Conservation (phyloP, 2,113 vertebrate species). For the Thermophis baileyi region DNA sequence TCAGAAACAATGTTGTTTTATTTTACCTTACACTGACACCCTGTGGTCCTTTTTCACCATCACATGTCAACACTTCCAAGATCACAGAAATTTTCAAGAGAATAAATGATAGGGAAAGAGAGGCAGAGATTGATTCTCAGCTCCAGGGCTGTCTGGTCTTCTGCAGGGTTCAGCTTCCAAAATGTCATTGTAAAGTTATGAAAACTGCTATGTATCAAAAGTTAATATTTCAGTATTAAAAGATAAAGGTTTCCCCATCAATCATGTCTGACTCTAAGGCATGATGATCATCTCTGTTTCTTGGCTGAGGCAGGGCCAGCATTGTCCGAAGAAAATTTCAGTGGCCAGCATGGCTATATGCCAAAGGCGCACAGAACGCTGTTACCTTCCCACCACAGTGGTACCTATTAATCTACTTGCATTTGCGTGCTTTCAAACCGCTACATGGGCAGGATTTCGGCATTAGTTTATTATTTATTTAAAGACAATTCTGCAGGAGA, state of each 20-base stretch:
- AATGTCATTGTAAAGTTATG: background rate
- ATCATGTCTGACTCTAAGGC: background rate
- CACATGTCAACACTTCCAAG: conserved; percentile 26
- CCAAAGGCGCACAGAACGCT: background rate
- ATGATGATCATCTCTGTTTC: background rate
- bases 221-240: background rate
- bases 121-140: background rate
- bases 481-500: background rate
- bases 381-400: background rate
- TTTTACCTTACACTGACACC: conserved; percentile 51
- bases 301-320: background rate
- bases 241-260: background rate
- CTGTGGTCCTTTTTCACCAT: conserved; percentile 44
- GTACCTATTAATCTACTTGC: background rate
- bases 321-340: background rate
- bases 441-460: background rate
- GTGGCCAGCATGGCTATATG: background rate
- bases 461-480: background rate
- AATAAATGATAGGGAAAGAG: too few relatives aligned
- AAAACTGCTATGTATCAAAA: background rate
- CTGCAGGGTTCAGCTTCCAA: background rate
- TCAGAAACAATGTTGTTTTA: background rate
- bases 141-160: background rate
- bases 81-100: background rate
- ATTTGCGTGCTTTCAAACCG: background rate